These are phyloP conservation scores for Escarpia spicata DNA, from an alignment of 2,888 invertebrate species.

Conservation along the genomic window DNA sequence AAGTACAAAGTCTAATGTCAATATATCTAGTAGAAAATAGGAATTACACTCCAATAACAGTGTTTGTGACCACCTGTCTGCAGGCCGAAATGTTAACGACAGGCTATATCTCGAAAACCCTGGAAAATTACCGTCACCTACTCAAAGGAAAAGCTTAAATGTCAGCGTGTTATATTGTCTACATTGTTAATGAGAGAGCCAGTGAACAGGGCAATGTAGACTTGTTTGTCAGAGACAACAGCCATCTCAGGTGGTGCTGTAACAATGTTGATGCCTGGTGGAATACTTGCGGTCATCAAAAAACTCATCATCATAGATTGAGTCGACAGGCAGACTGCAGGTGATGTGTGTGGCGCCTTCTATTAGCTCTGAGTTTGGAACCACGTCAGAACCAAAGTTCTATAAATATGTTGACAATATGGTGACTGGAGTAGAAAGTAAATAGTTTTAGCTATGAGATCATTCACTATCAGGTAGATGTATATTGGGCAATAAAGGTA, in stretches of 20 bases:
- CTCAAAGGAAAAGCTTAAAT: neutral
- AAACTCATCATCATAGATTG: neutral
- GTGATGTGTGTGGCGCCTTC: neutral
- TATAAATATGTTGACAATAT: too few species aligned
- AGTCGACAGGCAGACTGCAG: neutral
- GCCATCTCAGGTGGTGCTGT: neutral
- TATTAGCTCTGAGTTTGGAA: neutral
- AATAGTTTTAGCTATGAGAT: too few species aligned
- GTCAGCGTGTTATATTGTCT: neutral
- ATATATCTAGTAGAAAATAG: neutral
- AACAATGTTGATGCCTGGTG: neutral
- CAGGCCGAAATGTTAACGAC: neutral
- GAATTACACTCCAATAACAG: neutral
- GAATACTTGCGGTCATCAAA: neutral
- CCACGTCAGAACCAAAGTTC: too few species aligned
- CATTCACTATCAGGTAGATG: too few species aligned
- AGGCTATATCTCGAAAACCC: neutral
- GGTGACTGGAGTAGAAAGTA: too few species aligned
- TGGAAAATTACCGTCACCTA: neutral
- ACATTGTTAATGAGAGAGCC: neutral
- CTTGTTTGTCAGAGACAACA: neutral
- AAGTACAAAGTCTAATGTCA: neutral
- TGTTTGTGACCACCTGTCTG: neutral
- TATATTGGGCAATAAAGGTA: too few species aligned
- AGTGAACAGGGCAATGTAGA: neutral